phyloP scores from a whole-genome alignment of 1,140 invertebrate species.

The Nixonia krombeini region DNA sequence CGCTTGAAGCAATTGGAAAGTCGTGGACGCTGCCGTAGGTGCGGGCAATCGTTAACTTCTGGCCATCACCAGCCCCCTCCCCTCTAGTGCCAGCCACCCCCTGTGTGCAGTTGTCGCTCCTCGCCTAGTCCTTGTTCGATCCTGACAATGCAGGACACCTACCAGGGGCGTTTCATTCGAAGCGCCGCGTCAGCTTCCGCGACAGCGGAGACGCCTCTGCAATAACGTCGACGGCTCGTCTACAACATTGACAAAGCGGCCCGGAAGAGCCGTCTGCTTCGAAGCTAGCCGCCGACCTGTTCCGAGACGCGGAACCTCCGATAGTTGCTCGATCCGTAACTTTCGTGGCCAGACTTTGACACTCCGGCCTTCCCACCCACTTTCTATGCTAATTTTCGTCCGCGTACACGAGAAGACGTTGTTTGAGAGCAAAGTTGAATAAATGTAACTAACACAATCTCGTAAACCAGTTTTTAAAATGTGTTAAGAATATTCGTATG shows the following conservation, averaged over 20 bases:
- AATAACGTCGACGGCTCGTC: conserved; percentile 67
- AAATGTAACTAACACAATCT: no score
- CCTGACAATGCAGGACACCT: conserved; percentile 43
- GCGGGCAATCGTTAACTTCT: background rate
- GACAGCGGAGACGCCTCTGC: conserved; percentile 63
- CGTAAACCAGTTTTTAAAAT: no score
- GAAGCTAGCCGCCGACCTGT: conserved; percentile 28
- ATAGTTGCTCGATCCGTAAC: conserved; percentile 40
- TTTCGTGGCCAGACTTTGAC: conserved; percentile 35
- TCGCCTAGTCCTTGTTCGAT: conserved; percentile 30
- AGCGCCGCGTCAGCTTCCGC: conserved; percentile 64
- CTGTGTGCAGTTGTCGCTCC: background rate
- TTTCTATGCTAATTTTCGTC: no score
- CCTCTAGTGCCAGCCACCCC: background rate
- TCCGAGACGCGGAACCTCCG: conserved; percentile 40
- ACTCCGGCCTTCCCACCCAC: no score
- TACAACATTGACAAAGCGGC: conserved; percentile 66
- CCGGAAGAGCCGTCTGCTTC: conserved; percentile 32
- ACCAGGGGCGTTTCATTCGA: conserved; percentile 64
- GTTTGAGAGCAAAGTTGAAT: no score
- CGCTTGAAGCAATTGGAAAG: conserved; percentile 15
- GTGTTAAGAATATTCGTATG: no score
- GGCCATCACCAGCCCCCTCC: background rate
- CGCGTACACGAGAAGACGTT: no score
- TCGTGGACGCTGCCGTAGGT: conserved; percentile 8